Base-by-base conservation (phyloP, 1,140 invertebrate species). In the Venustaconcha ellipsiformis region DNA sequence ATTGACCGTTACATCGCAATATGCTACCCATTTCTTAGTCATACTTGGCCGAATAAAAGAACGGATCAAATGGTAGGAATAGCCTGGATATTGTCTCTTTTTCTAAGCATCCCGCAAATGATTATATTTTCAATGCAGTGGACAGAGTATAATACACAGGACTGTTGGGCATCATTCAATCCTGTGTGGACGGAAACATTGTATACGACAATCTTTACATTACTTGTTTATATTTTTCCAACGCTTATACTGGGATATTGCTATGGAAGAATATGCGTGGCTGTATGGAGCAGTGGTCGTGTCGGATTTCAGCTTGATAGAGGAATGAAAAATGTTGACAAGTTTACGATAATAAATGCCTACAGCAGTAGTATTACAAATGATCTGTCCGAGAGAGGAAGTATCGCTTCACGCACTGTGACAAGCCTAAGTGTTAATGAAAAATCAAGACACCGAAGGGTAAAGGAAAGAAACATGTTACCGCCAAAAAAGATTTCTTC, bases 1-100 rank as follows among this genome's bases (percentile, higher is more conserved):
- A 95, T 98, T 80, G 97, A 99, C 89, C 92, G 97, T 83, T 88
- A 83, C 71, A 66, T 98, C 84, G 96, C 96, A 78, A 98, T 99
- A 84, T 97, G 95, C 20, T 84, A 88, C 67, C 88, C 88, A 0
- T 77, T 89, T 18, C 82, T 84, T 23, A 87, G 82, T 62, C 86
- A 87, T 57, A 87, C 81, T 56, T 88, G 86, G 86, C 83, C 82
- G 2, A 80, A 80, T 26, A 81, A 79, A 30, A 59, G 82, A 14
- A 82, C 83, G 4, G 82, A 86, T 70, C 58, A 81, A 11, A 88
- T 90, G 92, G 92, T 94, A 48, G 91, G 91, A 67, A 75, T 90
- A 5, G 87, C 87, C 18, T 95, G 94, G 94, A 78, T 86, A 20
- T 80, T 93, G 4, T 91, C 94, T 3, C 82, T 93, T 1, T 58